These are phyloP conservation scores for Helicoverpa assulta DNA, from an alignment of 2,888 invertebrate genomes.

Conservation along the genomic window DNA sequence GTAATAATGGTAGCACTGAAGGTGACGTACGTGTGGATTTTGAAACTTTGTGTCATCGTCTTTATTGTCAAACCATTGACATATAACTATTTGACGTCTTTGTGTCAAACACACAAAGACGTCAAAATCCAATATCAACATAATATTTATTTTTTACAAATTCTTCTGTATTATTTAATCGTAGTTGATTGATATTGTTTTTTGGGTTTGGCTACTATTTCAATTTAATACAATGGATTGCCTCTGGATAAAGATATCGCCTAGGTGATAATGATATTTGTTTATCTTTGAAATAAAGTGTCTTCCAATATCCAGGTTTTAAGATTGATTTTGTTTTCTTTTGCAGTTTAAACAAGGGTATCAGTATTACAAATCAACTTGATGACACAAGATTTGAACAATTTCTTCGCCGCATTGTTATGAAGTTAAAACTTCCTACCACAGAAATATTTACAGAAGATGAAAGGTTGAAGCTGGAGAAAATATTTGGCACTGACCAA, in stretches of 20 bases:
- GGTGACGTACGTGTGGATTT: too few relatives aligned
- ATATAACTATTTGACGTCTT: too few relatives aligned
- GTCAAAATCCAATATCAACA: too few relatives aligned
- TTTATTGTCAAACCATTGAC: too few relatives aligned
- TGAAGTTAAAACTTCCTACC: conserved; percentile 78
- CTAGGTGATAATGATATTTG: conserved; percentile 68
- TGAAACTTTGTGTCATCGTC: too few relatives aligned
- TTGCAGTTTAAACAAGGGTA: conserved; percentile 81
- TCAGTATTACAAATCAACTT: conserved; percentile 76
- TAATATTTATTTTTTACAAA: neutral
- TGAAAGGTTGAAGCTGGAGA: conserved; percentile 79
- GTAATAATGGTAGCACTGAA: too few relatives aligned
- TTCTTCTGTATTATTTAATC: neutral
- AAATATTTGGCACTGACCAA: conserved; percentile 80
- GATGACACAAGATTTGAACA: conserved; percentile 84
- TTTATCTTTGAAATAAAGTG: conserved; percentile 1
- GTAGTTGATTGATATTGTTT: neutral
- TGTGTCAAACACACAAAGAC: too few relatives aligned
- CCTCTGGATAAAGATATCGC: conserved; percentile 77
- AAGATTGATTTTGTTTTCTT: conserved; percentile 17
- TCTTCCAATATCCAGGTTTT: neutral
- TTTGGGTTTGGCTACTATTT: conserved; percentile 1
- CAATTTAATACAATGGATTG: conserved; percentile 69
- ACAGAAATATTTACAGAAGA: conserved; percentile 82
- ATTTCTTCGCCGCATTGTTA: conserved; percentile 79